phyloP scores from a whole-genome alignment of 2,888 invertebrate genomes.

The Napeogenes sylphis region DNA sequence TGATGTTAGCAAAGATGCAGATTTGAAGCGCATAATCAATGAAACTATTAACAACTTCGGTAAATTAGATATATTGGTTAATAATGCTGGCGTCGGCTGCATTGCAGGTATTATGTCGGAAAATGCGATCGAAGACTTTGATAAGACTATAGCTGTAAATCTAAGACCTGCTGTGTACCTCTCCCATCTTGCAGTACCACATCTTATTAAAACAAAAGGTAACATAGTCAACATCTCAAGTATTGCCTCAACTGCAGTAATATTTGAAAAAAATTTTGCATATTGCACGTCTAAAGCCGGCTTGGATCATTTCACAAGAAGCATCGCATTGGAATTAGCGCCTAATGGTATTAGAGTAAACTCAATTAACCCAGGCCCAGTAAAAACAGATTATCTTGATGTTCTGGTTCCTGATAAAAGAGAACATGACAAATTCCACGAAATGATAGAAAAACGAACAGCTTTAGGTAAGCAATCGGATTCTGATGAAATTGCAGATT shows the following conservation, averaged over 20 bases:
- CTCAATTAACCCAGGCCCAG: slow-evolving; percentile 74
- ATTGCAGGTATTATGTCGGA: slow-evolving; percentile 33
- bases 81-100: slow-evolving; percentile 39
- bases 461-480: slow-evolving; percentile 28
- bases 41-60: slow-evolving; percentile 72
- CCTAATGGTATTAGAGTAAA: slow-evolving; percentile 80
- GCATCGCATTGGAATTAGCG: slow-evolving; percentile 81
- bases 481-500: slow-evolving; percentile 39
- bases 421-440: slow-evolving; percentile 3
- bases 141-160: slow-evolving; percentile 38
- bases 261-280: slow-evolving; percentile 21
- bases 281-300: slow-evolving; percentile 43
- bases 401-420: slow-evolving; percentile 9
- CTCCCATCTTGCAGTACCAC: slow-evolving; percentile 34
- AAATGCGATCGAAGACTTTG: slow-evolving; percentile 37
- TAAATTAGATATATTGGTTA: slow-evolving; percentile 43
- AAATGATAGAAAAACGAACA: slow-evolving; percentile 15
- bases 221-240: slow-evolving; percentile 39
- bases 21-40: slow-evolving; percentile 60
- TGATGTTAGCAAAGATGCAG: slow-evolving; percentile 29
- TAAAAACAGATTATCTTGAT: slow-evolving; percentile 25
- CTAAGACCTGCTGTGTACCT: slow-evolving; percentile 36
- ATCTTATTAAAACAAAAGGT: slow-evolving; percentile 39
- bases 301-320: slow-evolving; percentile 84
- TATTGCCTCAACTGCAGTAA: slow-evolving; percentile 22